Base-by-base conservation (phyloP, 1,140 invertebrate genomes). In the Sipha flava region DNA sequence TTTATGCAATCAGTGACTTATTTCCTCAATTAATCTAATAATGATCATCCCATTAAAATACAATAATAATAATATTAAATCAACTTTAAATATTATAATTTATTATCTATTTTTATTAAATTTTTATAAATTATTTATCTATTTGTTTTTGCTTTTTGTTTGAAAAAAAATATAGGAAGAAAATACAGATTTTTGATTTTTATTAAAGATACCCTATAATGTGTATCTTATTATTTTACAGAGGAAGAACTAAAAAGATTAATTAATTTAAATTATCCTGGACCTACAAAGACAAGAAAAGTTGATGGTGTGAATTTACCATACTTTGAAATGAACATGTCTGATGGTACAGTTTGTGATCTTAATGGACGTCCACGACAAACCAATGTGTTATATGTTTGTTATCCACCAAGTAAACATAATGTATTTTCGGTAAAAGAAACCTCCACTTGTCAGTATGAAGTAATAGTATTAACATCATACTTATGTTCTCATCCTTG, bases 381-480 rank as follows among this genome's bases (percentile, higher is more conserved):
- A 3, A 94, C 94, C 3, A 90, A 89, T 83, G 90, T 97, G 5
- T 86, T 92, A 2, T 97, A 95, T 84, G 92, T 96, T 0, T 97
- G 95, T 85, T 94, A 93, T 84, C 88, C 88, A 29, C 90, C 92
- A 83, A 91, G 92, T n/a, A 94, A 94, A 82, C 94, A 97, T 83
- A 95, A 98, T 83, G 90, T 98, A 16, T 95, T 94, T 84, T 94
- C 94, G 0, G 88, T 98, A 43, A 96, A 97, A 84, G 97, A 99
- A 87, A 93, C 91, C 0, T 93, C 94, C 0, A 96, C 93, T 0
- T 99, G 97, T 84, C 93, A 96, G 86, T 99, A 99, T 86, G 95
- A 97, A 86, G 91, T 94, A 12, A 90, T 96, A 34, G 91, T 97
- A 12, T 86, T 97, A 7, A 94, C 95, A 2, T 91, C 93, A 3